Percentiles rank a stretch among this genome's conserved stretches.
These are phyloP conservation scores for Gnathonemus echidnorhynchus DNA, from an alignment of 2,113 vertebrate species.

Conservation along the genomic window DNA sequence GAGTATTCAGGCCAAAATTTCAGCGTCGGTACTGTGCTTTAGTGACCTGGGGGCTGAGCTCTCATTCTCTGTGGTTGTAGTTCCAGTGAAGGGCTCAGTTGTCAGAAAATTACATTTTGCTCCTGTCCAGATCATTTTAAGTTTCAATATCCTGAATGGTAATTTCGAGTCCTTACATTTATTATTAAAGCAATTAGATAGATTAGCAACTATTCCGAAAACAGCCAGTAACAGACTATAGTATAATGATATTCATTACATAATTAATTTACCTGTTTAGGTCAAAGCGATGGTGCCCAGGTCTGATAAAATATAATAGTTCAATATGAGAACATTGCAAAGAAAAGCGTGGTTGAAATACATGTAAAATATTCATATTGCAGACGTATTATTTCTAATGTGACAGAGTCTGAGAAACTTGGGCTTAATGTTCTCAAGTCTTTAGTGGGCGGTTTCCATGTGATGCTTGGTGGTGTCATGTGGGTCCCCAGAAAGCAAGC, in stretches of 20 bases:
- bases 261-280: not conserved
- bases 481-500: conserved; percentile 18
- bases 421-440: not conserved
- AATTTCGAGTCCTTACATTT: not conserved
- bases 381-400: not conserved
- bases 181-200: not conserved
- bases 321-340: not conserved
- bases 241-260: not conserved
- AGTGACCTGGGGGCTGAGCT: not conserved
- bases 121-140: not conserved
- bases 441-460: not conserved
- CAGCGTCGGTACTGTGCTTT: not conserved
- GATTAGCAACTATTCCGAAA: not conserved
- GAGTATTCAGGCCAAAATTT: not conserved
- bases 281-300: not conserved
- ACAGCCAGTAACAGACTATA: not conserved
- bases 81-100: conserved; percentile 9
- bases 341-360: not conserved
- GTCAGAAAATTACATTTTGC: not conserved
- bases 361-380: not conserved
- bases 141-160: not conserved
- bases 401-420: not conserved
- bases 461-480: conserved; percentile 28
- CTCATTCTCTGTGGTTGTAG: not conserved
- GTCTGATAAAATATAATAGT: not conserved